Evolutionary conservation across 2,113 vertebrate species (phyloP), one percentile per base, ranked within the genome.

Genomic region (Andinoacara biseriatus): DNA sequence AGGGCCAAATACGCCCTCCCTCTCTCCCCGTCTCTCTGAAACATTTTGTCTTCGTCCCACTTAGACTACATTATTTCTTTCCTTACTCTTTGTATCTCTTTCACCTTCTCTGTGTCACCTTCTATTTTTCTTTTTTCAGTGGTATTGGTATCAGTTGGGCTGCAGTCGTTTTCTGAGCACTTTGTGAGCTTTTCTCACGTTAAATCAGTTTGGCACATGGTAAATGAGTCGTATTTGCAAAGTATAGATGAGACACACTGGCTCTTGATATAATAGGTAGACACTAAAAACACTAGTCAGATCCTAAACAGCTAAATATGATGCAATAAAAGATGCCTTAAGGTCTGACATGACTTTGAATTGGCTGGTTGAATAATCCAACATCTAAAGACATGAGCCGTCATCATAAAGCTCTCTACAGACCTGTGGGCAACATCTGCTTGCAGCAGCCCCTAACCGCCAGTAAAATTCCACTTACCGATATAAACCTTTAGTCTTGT

Each of bases 391-490:
- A 54, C 67, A 20, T 3, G 49, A 52, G 49, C 43, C 43, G 11
- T 46, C 43, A 46, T 46, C 43, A 18, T 52, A 52, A 52, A 52
- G 17, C 49, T 52, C 49, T 18, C 17, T 7, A 7, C 49, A 52
- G 49, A 52, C 17, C 49, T 52, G 5, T 18, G 49, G 49, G 49
- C 17, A 18, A 52, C 49, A 52, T 52, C 49, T 17, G 6, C 7
- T 17, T 52, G 49, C 58, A 58, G 22, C 74, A 58, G 24, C 18
- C 20, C 52, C 49, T 60, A 33, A 81, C 75, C 62, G 76, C 75
- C 87, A 90, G 82, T 88, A 88, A 76, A 84, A 81, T 81, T 89
- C 82, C 86, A 87, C 84, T 77, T 72, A 72, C 43, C 7, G 46
- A 72, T 72, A 33, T 49, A 31, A 33, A 29, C 67, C 26, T 54